A percentile compares a stretch with the other conserved stretches of the same genome.
phyloP scores from a whole-genome alignment of 2,888 invertebrate genomes.

The Drosophila mimica region DNA sequence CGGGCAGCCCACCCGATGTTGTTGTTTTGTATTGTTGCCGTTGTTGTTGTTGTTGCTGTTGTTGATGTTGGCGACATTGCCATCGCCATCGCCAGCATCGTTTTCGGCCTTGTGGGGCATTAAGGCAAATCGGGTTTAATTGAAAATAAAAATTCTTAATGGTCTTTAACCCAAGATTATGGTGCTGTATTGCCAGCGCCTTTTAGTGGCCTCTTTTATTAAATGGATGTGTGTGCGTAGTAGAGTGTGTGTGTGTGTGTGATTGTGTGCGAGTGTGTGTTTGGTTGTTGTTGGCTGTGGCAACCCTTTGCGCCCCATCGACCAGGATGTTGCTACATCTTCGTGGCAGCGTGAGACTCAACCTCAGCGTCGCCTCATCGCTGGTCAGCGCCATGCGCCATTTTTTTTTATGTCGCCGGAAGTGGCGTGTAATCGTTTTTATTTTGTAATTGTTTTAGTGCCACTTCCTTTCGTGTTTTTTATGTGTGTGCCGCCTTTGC shows the following conservation, averaged over 20 bases:
- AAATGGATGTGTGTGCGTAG: conserved; percentile 49
- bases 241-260: conserved; percentile 11
- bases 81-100: conserved; percentile 51
- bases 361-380: conserved; percentile 9
- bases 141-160: conserved; percentile 83
- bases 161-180: conserved; percentile 82
- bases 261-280: conserved; percentile 9
- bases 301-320: conserved; percentile 46
- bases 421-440: conserved; percentile 81
- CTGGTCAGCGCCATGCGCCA: conserved; percentile 69
- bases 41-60: conserved; percentile 35
- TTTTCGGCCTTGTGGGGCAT: conserved; percentile 81
- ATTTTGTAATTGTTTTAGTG: conserved; percentile 81
- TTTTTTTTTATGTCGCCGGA: conserved; percentile 77
- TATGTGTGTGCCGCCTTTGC: conserved; percentile 64
- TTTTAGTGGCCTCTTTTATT: conserved; percentile 77
- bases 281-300: conserved; percentile 12
- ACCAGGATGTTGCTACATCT: conserved; percentile 32
- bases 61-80: conserved; percentile 46
- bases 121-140: conserved; percentile 82
- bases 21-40: conserved; percentile 33
- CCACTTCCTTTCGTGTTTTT: conserved; percentile 81
- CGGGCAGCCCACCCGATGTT: conserved; percentile 56
- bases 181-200: conserved; percentile 72
- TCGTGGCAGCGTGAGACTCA: conserved; percentile 13